These are phyloP conservation scores for Lacerta agilis DNA, from an alignment of 2,797 vertebrate species.

Conservation along the genomic window DNA sequence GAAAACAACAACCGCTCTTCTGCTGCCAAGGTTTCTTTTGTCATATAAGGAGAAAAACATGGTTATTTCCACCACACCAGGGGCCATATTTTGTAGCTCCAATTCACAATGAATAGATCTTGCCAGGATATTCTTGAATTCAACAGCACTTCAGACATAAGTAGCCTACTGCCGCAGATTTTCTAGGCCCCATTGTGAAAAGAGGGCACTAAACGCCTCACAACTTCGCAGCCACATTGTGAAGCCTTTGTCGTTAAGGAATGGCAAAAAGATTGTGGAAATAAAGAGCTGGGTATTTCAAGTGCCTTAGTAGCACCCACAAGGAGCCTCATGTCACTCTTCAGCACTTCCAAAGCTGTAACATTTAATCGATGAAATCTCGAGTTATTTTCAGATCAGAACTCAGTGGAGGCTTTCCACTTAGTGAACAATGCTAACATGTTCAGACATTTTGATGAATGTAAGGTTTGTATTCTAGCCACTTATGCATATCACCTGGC, in stretches of 20 bases:
- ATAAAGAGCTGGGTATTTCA: background rate
- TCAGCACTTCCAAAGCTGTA: background rate
- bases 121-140: background rate
- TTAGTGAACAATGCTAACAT: background rate
- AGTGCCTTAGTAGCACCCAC: background rate
- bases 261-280: background rate
- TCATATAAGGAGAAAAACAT: background rate
- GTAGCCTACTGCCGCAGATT: background rate
- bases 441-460: background rate
- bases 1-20: constrained; percentile 5
- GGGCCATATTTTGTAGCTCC: constrained; percentile 11
- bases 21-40: constrained; percentile 25
- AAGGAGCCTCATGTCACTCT: background rate
- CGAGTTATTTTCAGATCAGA: background rate
- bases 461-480: background rate
- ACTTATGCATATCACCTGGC: background rate
- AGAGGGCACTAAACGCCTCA: background rate
- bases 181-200: constrained; percentile 5
- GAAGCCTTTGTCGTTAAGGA: background rate
- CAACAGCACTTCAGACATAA: constrained; percentile 24
- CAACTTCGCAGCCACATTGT: constrained; percentile 2
- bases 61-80: background rate
- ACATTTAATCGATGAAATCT: background rate
- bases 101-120: background rate
- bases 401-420: background rate